These are phyloP conservation scores for Neuroscelio doddi DNA, from an alignment of 2,888 invertebrate species.

Conservation along the genomic window DNA sequence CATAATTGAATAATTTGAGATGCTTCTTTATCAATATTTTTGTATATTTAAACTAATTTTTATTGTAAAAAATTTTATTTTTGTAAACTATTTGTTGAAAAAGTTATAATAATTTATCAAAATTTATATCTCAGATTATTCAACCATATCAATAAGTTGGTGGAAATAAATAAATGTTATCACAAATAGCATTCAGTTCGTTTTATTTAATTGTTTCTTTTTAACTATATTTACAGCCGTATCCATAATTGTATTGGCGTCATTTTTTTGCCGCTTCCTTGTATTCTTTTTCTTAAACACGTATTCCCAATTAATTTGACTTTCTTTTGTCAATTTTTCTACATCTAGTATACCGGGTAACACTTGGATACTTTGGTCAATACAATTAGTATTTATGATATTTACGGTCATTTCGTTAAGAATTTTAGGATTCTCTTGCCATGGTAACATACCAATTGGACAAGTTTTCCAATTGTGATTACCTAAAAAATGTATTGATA, in stretches of 20 bases:
- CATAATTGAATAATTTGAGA: too few species aligned
- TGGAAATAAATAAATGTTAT: too few species aligned
- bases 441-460: conserved; percentile 75
- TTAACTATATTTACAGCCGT: conserved; percentile 1
- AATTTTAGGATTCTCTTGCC: conserved; percentile 64
- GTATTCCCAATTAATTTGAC: conserved; percentile 63
- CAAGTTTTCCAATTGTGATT: conserved; percentile 71
- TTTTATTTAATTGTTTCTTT: too few species aligned
- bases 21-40: too few species aligned
- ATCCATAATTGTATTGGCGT: conserved; percentile 14
- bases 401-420: conserved; percentile 37
- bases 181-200: too few species aligned
- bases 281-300: conserved; percentile 57
- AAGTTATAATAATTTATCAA: too few species aligned
- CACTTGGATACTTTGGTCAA: conserved; percentile 47
- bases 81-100: too few species aligned
- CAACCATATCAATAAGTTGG: too few species aligned
- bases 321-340: conserved; percentile 51
- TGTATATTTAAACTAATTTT: too few species aligned
- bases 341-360: conserved; percentile 59
- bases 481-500: conserved; percentile 49
- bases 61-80: too few species aligned
- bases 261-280: conserved; percentile 48
- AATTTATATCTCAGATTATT: too few species aligned
- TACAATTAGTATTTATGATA: conserved; percentile 22